Percentiles rank a stretch among this genome's conserved stretches.
phyloP scores from a whole-genome alignment of 2,113 vertebrate genomes.

The Anarrhichthys ocellatus region DNA sequence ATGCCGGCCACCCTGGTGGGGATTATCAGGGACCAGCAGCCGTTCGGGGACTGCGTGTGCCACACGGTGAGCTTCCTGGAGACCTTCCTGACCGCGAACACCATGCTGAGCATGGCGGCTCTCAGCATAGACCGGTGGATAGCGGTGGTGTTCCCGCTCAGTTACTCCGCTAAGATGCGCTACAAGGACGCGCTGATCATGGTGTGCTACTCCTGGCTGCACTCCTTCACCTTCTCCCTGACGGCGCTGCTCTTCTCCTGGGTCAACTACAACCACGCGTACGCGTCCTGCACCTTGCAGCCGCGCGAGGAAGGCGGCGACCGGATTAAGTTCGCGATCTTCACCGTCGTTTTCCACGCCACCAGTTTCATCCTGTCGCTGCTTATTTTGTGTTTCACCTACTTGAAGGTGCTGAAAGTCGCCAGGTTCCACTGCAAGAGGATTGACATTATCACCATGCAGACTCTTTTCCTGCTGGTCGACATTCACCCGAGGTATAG shows the following conservation, averaged over 20 bases:
- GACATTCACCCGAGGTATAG: slow-evolving; percentile 89
- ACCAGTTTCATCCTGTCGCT: slow-evolving; percentile 87
- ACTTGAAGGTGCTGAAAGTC: slow-evolving; percentile 87
- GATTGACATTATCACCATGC: slow-evolving; percentile 88
- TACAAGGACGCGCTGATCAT: slow-evolving; percentile 87
- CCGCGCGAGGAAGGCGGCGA: slow-evolving; percentile 77
- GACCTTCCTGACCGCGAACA: slow-evolving; percentile 87
- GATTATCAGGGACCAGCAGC: slow-evolving; percentile 83
- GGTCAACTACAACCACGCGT: slow-evolving; percentile 86
- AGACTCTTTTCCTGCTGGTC: slow-evolving; percentile 88
- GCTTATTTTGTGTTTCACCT: slow-evolving; percentile 87
- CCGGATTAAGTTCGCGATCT: slow-evolving; percentile 82
- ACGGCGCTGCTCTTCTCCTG: slow-evolving; percentile 87
- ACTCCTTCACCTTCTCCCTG: slow-evolving; percentile 86
- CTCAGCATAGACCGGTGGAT: slow-evolving; percentile 91
- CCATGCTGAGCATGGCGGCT: slow-evolving; percentile 88
- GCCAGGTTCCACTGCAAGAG: slow-evolving; percentile 88
- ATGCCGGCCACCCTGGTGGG: slow-evolving; percentile 87
- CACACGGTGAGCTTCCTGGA: slow-evolving; percentile 87
- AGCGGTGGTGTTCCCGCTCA: slow-evolving; percentile 88
- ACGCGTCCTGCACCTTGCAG: slow-evolving; percentile 87
- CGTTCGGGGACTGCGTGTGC: slow-evolving; percentile 84
- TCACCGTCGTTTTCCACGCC: slow-evolving; percentile 87
- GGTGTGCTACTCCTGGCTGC: slow-evolving; percentile 88
- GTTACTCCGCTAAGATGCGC: slow-evolving; percentile 89